These are phyloP conservation scores for Hoplostethus atlanticus DNA, from an alignment of 2,797 vertebrate genomes.

Conservation along the genomic window DNA sequence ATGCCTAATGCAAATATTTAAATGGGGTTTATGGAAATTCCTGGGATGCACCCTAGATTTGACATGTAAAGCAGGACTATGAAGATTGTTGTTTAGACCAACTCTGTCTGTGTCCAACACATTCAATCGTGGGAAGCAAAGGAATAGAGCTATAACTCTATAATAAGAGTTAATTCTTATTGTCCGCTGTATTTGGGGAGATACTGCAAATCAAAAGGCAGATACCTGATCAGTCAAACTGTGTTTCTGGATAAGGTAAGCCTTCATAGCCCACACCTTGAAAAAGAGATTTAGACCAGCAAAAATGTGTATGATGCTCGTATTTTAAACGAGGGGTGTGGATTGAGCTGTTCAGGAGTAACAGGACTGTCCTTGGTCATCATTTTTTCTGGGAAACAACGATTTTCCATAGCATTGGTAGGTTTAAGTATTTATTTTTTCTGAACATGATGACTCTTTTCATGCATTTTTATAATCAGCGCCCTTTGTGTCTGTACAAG, in stretches of 20 bases:
- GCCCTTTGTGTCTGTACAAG: neutral
- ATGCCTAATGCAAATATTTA: conserved; percentile 87
- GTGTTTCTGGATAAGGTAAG: conserved; percentile 67
- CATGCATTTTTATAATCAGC: neutral
- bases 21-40: conserved; percentile 88
- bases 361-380: neutral
- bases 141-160: conserved; percentile 17
- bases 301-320: neutral
- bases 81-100: conserved; percentile 70
- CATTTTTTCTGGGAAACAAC: neutral
- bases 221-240: neutral
- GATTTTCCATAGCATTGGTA: neutral
- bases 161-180: conserved; percentile 10
- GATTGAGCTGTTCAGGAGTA: neutral
- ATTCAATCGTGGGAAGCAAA: conserved; percentile 43
- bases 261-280: conserved; percentile 10
- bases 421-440: neutral
- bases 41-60: conserved; percentile 83
- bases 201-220: conserved; percentile 17
- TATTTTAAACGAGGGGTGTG: neutral
- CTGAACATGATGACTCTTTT: neutral
- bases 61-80: conserved; percentile 85
- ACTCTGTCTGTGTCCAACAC: conserved; percentile 54
- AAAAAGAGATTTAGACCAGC: neutral
- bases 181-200: conserved; percentile 13